Percentiles rank a stretch among this genome's conserved stretches.
These are phyloP conservation scores for Macropus fuliginosus DNA, from an alignment of 2,797 vertebrate species.

Conservation along the genomic window DNA sequence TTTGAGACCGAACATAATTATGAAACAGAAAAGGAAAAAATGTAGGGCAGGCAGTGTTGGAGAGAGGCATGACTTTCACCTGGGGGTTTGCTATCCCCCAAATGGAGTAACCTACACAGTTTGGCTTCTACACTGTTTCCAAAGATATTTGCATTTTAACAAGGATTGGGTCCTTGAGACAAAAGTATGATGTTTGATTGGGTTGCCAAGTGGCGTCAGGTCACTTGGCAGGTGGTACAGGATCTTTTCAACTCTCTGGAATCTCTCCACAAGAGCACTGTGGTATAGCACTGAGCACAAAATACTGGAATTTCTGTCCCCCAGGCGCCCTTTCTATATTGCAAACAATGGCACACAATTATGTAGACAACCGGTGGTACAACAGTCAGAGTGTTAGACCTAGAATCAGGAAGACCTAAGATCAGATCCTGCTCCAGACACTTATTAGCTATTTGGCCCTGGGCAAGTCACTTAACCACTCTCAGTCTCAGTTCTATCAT, in stretches of 20 bases:
- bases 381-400: neutral
- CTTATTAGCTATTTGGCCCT: neutral
- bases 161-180: neutral
- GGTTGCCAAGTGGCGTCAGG: neutral
- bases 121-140: neutral
- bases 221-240: neutral
- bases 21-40: neutral
- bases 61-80: neutral
- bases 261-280: neutral
- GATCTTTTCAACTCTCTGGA: neutral
- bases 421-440: neutral
- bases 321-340: neutral
- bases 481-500: neutral
- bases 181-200: neutral
- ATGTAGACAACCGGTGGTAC: neutral
- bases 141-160: neutral
- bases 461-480: neutral
- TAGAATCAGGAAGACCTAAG: neutral
- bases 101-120: neutral
- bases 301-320: neutral
- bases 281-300: neutral
- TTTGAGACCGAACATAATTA: neutral
- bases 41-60: neutral
- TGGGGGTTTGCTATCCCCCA: neutral
- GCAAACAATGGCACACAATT: neutral